Evolutionary conservation across 2,888 invertebrate genomes (phyloP), one percentile per base, ranked within the genome.

Genomic region (Apamea monoglypha): DNA sequence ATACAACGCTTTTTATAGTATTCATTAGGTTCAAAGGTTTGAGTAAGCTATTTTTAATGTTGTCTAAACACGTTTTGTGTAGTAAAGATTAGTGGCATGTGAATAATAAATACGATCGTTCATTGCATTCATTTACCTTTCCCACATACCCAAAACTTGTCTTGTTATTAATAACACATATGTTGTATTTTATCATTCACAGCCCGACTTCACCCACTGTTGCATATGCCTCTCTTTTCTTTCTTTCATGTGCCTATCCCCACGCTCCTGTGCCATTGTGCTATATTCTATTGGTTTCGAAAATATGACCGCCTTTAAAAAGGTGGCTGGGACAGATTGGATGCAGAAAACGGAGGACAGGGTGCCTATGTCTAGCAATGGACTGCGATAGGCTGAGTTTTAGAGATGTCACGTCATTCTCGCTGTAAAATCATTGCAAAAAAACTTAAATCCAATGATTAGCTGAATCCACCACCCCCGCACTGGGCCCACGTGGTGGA

Each of bases 41-140:
- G 44, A 59, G n/a, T 21, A 75, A 67, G 40, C 64, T 74, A 75
- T 69, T 50, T 73, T 61, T 76, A 82, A 86, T 91, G 90, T 91
- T 93, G 81, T 83, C 67, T 82, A 91, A 92, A 92, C 90, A 92
- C 68, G n/a, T 86, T 80, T 79, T 85, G 89, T 91, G 63, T 82
- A 81, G 85, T 84, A 80, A 84, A 84, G 74, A 86, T 84, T 84
- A 83, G 79, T 74, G 44, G 44, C 40, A 47, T 69, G 40, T 53
- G 74, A 72, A 70, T 72, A 80, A 80, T 83, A 87, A 88, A 87
- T 86, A 88, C 40, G 64, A n/a, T 50, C 47, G 74, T 75, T 66
- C 66, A 74, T 70, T 78, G 71, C 67, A 84, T 73, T 68, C 72
- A 69, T 74, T 47, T 21, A 66, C 40, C 12, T 21, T 8, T 68